phyloP scores from a whole-genome alignment of 2,113 vertebrate genomes.

The Ramphastos sulfuratus region DNA sequence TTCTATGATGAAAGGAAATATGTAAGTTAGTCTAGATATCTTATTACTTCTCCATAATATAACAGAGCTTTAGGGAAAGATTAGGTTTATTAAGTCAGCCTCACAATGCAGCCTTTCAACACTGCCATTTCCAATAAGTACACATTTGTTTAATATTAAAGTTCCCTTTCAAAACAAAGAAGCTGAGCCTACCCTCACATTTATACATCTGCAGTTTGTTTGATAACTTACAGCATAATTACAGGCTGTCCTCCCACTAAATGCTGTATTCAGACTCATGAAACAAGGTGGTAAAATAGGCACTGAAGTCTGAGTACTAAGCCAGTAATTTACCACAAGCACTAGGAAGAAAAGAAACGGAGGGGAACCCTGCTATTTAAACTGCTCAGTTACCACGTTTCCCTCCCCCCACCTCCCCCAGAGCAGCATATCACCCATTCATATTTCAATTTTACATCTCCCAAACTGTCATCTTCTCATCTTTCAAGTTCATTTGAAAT shows the following conservation, averaged over 20 bases:
- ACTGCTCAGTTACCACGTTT: slow-evolving; percentile 51
- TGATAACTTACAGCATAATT: slow-evolving; percentile 78
- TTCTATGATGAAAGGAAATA: slow-evolving; percentile 53
- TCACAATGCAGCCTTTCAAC: slow-evolving; percentile 49
- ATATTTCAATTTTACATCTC: slow-evolving; percentile 63
- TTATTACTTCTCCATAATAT: slow-evolving; percentile 38
- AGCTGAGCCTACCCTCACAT: slow-evolving; percentile 38
- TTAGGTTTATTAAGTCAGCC: slow-evolving; percentile 61
- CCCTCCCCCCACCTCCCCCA: not conserved
- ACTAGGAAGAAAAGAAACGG: slow-evolving; percentile 54
- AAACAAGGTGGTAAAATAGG: slow-evolving; percentile 72
- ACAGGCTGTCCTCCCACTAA: slow-evolving; percentile 73
- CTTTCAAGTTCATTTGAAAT: slow-evolving; percentile 64
- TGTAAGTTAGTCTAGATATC: slow-evolving; percentile 47
- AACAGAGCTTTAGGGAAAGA: slow-evolving; percentile 41
- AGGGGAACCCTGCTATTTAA: slow-evolving; percentile 66
- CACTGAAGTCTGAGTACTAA: slow-evolving; percentile 60
- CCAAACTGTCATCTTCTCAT: slow-evolving; percentile 54
- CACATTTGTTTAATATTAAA: slow-evolving; percentile 69
- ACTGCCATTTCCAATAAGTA: slow-evolving; percentile 61
- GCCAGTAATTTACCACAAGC: slow-evolving; percentile 67
- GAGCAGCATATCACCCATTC: slow-evolving; percentile 50
- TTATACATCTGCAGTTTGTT: slow-evolving; percentile 72
- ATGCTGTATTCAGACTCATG: slow-evolving; percentile 65
- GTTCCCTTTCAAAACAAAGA: slow-evolving; percentile 64